These are phyloP conservation scores for Dendrocincla fuliginosa DNA, from an alignment of 2,797 vertebrate species.

Conservation along the genomic window DNA sequence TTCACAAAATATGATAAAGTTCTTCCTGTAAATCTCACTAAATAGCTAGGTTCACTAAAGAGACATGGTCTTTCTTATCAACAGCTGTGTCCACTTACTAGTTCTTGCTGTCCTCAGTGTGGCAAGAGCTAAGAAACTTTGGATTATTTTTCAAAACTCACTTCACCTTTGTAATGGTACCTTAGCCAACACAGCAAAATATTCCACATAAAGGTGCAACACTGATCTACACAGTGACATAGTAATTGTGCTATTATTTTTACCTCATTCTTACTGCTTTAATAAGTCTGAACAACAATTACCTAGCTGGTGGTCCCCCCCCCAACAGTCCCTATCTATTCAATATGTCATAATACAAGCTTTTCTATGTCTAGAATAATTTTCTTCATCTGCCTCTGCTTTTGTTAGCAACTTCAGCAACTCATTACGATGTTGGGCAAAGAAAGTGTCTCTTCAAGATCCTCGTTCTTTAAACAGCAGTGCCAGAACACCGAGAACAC, in stretches of 20 bases:
- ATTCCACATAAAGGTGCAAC: not conserved
- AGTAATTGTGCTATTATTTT: not conserved
- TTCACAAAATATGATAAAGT: slow-evolving; percentile 13
- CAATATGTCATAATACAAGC: slow-evolving; percentile 11
- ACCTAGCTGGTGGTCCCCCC: not conserved
- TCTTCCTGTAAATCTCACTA: not conserved
- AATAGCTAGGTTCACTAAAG: not conserved
- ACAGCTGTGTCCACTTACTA: not conserved
- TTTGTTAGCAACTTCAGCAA: slow-evolving; percentile 54
- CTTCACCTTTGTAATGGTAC: not conserved
- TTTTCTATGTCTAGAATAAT: slow-evolving; percentile 36
- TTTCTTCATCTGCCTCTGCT: slow-evolving; percentile 26
- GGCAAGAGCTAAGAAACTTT: not conserved
- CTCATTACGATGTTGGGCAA: slow-evolving; percentile 43
- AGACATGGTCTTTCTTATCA: not conserved
- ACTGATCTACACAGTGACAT: not conserved
- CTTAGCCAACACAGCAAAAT: not conserved
- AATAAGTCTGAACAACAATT: not conserved
- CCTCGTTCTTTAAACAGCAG: slow-evolving; percentile 7
- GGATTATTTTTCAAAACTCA: not conserved
- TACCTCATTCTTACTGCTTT: not conserved
- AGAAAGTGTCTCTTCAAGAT: slow-evolving; percentile 45
- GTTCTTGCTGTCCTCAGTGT: not conserved
- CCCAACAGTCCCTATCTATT: not conserved
- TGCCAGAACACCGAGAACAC: slow-evolving; percentile 28